Base-by-base conservation (phyloP, 2,888 invertebrate species). In the Folsomia candida region DNA sequence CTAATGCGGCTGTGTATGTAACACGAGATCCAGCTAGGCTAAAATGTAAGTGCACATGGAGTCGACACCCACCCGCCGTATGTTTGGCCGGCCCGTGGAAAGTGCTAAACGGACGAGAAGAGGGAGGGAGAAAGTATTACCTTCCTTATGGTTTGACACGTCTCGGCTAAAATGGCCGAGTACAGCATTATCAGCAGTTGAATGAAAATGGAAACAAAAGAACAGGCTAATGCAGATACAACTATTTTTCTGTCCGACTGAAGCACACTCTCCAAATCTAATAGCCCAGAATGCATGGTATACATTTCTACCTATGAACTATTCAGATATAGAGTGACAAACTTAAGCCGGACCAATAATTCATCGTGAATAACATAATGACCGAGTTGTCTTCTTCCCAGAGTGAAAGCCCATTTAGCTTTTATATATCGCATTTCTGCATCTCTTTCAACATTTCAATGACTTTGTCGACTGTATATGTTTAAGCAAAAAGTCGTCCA, bases 401-500 rank as follows among this genome's bases (percentile, higher is more conserved):
- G 22, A 28, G 62, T 28, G 27, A 29, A 62, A 62, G 29, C 62
- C 62, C 62, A 62, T 62, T 62, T 27, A 29, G 62, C 27, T 62
- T 62, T 62, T 62, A 62, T n/a, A n/a, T n/a, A n/a, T 62, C 28
- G 22, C 62, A 29, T 62, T 29, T 62, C 22, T 62, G 29, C 62
- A 62, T 62, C 28, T 28, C 58, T 20, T 63, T 63, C 47, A 63
- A 37, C 47, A 26, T 24, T 24, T 63, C 27, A 65, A 51, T 28
- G 51, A 24, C 58, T 11, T 28, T 67, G 20, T 20, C 57, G 22
- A 9, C 28, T 67, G 54, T 58, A 67, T 37, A 4, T 37, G 37
- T 37, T 37, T 37, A 37, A 37, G 4, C 37, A 14, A 4, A 37
- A 37, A 37, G 37, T 4, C 37, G 37, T 37, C 37, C 14, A 37